A percentile compares a stretch with the other conserved stretches of the same genome.
These are phyloP conservation scores for Leucosticte australis DNA, from an alignment of 2,113 vertebrate species.

Conservation along the genomic window DNA sequence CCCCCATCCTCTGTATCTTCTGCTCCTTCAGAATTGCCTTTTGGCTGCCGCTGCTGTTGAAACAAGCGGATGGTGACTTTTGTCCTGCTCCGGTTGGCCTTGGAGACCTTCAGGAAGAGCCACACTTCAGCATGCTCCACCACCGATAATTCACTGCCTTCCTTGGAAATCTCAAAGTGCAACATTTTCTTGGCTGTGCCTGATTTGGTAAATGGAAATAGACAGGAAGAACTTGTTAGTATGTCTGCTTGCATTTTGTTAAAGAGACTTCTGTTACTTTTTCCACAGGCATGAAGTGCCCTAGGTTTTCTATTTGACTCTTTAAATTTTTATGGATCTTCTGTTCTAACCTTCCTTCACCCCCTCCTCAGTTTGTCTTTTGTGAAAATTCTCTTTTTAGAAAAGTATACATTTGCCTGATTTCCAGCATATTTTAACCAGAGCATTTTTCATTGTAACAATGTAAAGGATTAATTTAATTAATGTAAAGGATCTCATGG, in stretches of 20 bases:
- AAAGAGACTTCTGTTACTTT: neutral
- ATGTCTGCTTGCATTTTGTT: neutral
- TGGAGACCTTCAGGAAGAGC: constrained; percentile 92
- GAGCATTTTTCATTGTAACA: neutral
- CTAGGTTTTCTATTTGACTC: neutral
- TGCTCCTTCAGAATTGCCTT: constrained; percentile 53
- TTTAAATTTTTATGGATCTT: neutral
- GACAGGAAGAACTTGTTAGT: constrained; percentile 57
- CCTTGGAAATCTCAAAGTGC: constrained; percentile 92
- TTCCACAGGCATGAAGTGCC: neutral
- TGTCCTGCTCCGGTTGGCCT: constrained; percentile 88
- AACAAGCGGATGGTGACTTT: constrained; percentile 88
- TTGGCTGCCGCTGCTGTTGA: constrained; percentile 75
- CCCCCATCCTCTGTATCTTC: constrained; percentile 71
- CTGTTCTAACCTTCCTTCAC: neutral
- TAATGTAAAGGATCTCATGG: neutral
- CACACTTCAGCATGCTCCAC: constrained; percentile 94
- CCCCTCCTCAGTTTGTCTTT: neutral
- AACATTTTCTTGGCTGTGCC: constrained; percentile 84
- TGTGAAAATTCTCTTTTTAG: neutral
- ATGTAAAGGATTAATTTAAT: neutral
- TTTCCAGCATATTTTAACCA: neutral
- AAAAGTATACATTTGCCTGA: neutral
- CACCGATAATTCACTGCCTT: constrained; percentile 85
- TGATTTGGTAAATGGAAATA: constrained; percentile 70